phyloP scores from a whole-genome alignment of 2,888 invertebrate genomes.

The Drosophila paranaensis region DNA sequence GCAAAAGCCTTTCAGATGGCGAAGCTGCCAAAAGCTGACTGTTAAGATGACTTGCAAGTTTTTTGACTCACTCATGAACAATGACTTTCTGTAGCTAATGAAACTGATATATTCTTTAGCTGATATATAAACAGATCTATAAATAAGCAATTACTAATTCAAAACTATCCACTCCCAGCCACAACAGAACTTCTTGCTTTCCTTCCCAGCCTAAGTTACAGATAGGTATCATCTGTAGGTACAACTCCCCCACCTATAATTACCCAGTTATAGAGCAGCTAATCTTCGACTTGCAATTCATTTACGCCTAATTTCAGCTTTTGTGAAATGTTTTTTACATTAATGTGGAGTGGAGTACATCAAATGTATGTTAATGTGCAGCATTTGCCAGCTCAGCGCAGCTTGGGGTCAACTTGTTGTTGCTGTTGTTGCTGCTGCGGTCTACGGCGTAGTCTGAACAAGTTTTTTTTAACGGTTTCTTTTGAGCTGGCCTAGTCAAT shows the following conservation, averaged over 20 bases:
- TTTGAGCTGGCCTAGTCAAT: constrained; percentile 14
- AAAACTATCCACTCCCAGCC: too few species aligned
- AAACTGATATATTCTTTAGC: too few species aligned
- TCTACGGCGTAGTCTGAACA: constrained; percentile 24
- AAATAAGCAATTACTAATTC: too few species aligned
- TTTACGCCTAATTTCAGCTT: not conserved
- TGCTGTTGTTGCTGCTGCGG: constrained; percentile 6
- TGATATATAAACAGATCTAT: too few species aligned
- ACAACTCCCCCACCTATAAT: not conserved
- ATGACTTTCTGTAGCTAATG: too few species aligned
- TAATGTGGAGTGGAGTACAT: constrained; percentile 48
- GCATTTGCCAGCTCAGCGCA: constrained; percentile 46
- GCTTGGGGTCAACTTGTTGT: constrained; percentile 46
- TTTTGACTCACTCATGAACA: too few species aligned
- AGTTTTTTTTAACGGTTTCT: constrained; percentile 31
- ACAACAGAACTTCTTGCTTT: not conserved
- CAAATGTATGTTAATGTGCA: constrained; percentile 62
- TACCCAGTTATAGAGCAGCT: not conserved
- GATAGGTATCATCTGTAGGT: too few species aligned
- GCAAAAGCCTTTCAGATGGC: too few species aligned
- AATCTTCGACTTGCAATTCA: not conserved
- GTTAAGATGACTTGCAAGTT: too few species aligned
- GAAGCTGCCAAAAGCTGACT: too few species aligned
- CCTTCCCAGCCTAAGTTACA: not conserved
- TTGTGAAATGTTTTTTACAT: constrained; percentile 48